Evolutionary conservation across 1,140 invertebrate genomes (phyloP).

Genomic region (Gonatopus flavifemur): DNA sequence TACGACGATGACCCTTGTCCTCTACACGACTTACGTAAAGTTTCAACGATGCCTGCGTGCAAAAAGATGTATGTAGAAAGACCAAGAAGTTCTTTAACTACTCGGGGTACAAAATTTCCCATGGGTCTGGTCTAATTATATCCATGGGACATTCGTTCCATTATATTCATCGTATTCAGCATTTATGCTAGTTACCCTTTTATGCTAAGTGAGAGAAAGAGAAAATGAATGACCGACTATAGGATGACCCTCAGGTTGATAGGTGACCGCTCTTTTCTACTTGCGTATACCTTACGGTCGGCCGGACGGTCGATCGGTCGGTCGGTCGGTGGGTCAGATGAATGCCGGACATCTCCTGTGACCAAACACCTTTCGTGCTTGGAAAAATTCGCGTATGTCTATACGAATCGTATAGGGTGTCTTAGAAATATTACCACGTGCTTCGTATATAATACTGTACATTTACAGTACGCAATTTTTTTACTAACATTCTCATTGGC

Average conservation of each 20-base stretch:
- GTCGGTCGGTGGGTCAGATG: conserved; percentile 33
- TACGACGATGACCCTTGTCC: conserved; percentile 22
- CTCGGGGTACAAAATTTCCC: conserved; percentile 51
- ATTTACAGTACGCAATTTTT: too few relatives aligned
- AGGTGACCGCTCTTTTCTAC: conserved; percentile 31
- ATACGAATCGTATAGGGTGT: conserved; percentile 21
- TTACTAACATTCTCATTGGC: too few relatives aligned
- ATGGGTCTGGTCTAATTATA: conserved; percentile 55
- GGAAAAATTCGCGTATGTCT: conserved; percentile 21
- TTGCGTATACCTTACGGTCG: too few relatives aligned
- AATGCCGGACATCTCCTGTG: conserved; percentile 45
- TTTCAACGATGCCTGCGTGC: too few relatives aligned
- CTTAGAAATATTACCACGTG: conserved; percentile 14
- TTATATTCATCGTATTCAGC: conserved; percentile 44
- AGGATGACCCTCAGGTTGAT: conserved; percentile 45
- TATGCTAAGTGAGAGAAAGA: conserved; percentile 54
- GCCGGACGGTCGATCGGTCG: conserved; percentile 33
- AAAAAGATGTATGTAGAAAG: too few relatives aligned
- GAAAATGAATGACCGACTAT: too few relatives aligned
- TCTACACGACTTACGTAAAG: conserved; percentile 13
- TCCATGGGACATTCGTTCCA: conserved; percentile 52
- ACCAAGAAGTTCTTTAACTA: conserved; percentile 13
- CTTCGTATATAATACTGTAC: too few relatives aligned
- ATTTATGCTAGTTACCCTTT: conserved; percentile 53
- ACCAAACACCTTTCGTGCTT: conserved; percentile 33